Base-by-base conservation (phyloP, 2,113 vertebrate species). In the Urocitellus parryii region DNA sequence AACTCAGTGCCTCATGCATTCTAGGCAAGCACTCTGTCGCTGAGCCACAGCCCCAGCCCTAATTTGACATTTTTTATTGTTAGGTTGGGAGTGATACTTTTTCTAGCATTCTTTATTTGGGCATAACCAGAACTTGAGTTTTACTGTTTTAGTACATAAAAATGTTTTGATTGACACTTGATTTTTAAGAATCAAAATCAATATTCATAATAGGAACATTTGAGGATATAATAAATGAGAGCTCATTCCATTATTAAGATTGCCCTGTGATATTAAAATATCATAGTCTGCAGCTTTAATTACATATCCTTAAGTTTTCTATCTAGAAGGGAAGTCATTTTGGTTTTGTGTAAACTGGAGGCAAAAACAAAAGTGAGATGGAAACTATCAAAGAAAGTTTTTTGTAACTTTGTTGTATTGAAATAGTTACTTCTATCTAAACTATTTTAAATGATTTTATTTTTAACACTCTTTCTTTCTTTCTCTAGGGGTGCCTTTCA, bases 401-500 rank as follows among this genome's bases (percentile, higher is more conserved):
- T 4, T 81, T 93, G 45, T 68, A 56, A 27, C 11, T 92, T 93
- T 81, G 37, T 94, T 81, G 2, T 76, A 27, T 81, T 72, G 56
- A 76, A 4, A 3, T 81, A 16, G 24, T 83, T 83, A 61, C 11
- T 92, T n/a, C 8, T 88, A 20, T 32, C 16, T 78, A 51, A 89
- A 39, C 32, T 83, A 39, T 37, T 79, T 58, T 56, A 90, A 70
- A 29, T 79, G 45, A 4, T 37, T 85, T 90, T 68, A 74, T 32
- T 91, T 82, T 96, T 84, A 90, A 96, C 82, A 51, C 1, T 61
- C 37, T 34, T 9, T 45, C 10, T 51, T 51, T 73, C 39, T 86
- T 63, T 51, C 37, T 97, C 45, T 94, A 99, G 99, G 97, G 99
- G 99, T 96, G 99, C 99, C 68, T 99, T 99, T 98, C 99, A 99